These are phyloP conservation scores for Eurosta solidaginis DNA, from an alignment of 1,140 invertebrate species.

Conservation along the genomic window DNA sequence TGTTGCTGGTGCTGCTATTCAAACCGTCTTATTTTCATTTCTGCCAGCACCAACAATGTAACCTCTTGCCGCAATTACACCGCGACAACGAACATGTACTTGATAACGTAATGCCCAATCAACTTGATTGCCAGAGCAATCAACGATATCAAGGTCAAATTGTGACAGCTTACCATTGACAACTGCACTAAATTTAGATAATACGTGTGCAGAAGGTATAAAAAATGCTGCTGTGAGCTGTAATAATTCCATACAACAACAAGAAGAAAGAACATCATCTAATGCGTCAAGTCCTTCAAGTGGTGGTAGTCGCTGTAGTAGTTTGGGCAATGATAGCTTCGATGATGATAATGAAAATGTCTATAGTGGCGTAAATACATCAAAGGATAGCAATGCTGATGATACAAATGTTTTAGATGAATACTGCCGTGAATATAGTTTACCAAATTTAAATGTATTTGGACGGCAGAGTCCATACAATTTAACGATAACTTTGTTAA, in stretches of 20 bases:
- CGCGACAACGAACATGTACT: too few relatives aligned
- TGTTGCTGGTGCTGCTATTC: too few relatives aligned
- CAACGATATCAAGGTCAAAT: background rate
- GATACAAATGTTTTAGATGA: slow-evolving; percentile 36
- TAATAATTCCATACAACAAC: background rate
- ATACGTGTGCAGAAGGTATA: slow-evolving; percentile 6
- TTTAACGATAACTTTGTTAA: too few relatives aligned
- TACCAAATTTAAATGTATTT: slow-evolving; percentile 50
- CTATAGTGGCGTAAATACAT: background rate
- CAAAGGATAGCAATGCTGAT: slow-evolving; percentile 18
- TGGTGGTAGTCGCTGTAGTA: slow-evolving; percentile 38
- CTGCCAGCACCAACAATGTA: too few relatives aligned
- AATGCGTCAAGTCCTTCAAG: background rate
- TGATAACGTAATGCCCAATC: too few relatives aligned
- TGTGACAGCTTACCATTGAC: slow-evolving; percentile 44
- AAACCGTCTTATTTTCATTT: too few relatives aligned
- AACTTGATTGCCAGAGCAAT: background rate
- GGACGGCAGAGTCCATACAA: slow-evolving; percentile 52
- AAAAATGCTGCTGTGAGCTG: background rate
- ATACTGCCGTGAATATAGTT: slow-evolving; percentile 38
- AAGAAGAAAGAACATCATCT: background rate
- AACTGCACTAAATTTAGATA: slow-evolving; percentile 51
- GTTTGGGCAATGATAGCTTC: slow-evolving; percentile 44
- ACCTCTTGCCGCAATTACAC: too few relatives aligned
- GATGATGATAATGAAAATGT: slow-evolving; percentile 24